A percentile compares a stretch with the other conserved stretches of the same genome.
Conservation (phyloP, 2,113 vertebrate species). For the Chaenogobius annularis region DNA sequence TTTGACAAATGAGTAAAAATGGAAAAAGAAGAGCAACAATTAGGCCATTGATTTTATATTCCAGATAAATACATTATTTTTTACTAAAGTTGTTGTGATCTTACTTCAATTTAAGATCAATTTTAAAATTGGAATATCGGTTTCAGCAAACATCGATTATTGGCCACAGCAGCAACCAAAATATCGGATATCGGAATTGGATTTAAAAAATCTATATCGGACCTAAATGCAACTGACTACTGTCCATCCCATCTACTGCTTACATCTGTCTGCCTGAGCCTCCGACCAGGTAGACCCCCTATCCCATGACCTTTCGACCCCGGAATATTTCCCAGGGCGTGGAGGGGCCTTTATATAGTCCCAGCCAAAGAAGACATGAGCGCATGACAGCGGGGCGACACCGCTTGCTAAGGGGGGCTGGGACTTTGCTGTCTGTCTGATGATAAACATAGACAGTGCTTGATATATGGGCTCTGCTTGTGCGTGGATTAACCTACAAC, state of each 20-base stretch:
- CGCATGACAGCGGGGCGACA: constrained; percentile 50
- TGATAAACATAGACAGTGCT: constrained; percentile 62
- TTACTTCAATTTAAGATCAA: too few species aligned
- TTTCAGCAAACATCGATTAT: too few species aligned
- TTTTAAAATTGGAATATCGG: too few species aligned
- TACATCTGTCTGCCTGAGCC: constrained; percentile 2
- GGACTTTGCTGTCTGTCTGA: constrained; percentile 52
- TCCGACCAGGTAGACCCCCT: constrained; percentile 60
- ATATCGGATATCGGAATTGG: too few species aligned
- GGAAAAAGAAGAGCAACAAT: too few species aligned
- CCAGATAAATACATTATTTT: too few species aligned
- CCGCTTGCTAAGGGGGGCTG: constrained; percentile 26
- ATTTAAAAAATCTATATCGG: too few species aligned
- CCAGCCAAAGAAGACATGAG: constrained; percentile 62
- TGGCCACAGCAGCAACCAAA: too few species aligned
- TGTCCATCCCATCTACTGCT: neutral
- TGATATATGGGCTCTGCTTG: constrained; percentile 62
- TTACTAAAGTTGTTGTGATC: too few species aligned
- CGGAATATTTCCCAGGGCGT: constrained; percentile 48
- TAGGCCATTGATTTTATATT: too few species aligned
- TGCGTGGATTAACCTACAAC: constrained; percentile 65
- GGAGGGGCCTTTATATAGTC: constrained; percentile 68
- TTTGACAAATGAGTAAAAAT: too few species aligned
- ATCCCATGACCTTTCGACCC: constrained; percentile 55
- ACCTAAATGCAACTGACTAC: neutral